Evolutionary conservation across 2,888 invertebrate species (phyloP), one percentile per base, ranked within the genome.

Genomic region (Aproaerema taeniolella): DNA sequence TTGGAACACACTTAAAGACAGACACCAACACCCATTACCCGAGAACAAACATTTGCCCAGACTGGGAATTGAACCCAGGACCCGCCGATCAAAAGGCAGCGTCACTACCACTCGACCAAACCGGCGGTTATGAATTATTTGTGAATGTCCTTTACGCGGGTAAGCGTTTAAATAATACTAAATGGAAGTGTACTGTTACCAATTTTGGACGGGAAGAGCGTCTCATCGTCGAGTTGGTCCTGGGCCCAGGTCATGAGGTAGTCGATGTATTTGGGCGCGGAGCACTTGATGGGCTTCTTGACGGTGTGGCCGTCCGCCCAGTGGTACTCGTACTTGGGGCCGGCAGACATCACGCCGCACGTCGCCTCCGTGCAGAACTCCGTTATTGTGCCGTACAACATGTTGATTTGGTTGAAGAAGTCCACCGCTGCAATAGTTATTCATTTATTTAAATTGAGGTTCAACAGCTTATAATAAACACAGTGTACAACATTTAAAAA

Each of bases 221-320:
- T 95, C 81, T 99, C 99, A 70, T 99, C 99, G 69, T 99, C 99
- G 47, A 99, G 89, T 74, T 99, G 99, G 85, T 99, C 98, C 83
- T 99, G 99, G 42, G 99, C 98, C 97, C 98, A 99, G 13, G 98
- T 98, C 98, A 99, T 98, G 54, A 99, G 89, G 87, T 98, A 99
- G 86, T 99, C 99, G 58, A 99, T 99, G 82, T 99, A 99, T 82
- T 98, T 97, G 37, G 98, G 98, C 39, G 98, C 99, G 33, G 98
- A 98, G 88, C 98, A 99, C 87, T 98, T 98, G 62, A 99, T 98
- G 30, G 98, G 98, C 75, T 99, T 99, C 80, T 99, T 97, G 15
- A 98, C 97, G 0, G 97, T 97, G 66, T 96, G 95, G 0, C 98
- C 98, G 82, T 99, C 98, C 0, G 99, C 99, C 99, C 99, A 99